phyloP scores from a whole-genome alignment of 2,888 invertebrate species.

The Drosophila subsilvestris region DNA sequence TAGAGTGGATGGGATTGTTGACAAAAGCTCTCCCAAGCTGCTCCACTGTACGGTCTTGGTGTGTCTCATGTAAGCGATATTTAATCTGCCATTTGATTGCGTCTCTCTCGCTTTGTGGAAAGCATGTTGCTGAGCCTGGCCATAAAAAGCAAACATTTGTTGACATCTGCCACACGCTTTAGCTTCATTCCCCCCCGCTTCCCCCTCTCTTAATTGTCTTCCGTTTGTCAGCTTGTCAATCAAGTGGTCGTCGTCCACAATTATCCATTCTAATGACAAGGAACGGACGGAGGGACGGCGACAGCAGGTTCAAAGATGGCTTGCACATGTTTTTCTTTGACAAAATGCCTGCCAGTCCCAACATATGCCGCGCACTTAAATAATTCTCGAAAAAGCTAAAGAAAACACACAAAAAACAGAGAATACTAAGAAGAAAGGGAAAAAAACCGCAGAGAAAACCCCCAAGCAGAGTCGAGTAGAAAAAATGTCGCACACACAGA shows the following conservation, averaged over 20 bases:
- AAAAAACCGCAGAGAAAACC: slow-evolving; percentile 17
- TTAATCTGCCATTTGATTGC: slow-evolving; percentile 62
- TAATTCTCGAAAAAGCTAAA: slow-evolving; percentile 37
- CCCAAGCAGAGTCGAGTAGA: slow-evolving; percentile 14
- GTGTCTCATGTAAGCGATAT: slow-evolving; percentile 49
- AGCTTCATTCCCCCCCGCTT: slow-evolving; percentile 5
- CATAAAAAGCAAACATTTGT: slow-evolving; percentile 67
- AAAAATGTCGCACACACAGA: slow-evolving; percentile 55
- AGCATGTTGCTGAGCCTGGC: slow-evolving; percentile 48
- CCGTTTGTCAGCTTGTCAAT: slow-evolving; percentile 52
- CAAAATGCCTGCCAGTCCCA: slow-evolving; percentile 59
- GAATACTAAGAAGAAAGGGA: slow-evolving; percentile 22
- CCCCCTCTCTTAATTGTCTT: slow-evolving; percentile 23
- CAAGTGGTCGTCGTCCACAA: slow-evolving; percentile 57
- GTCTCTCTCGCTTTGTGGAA: slow-evolving; percentile 22
- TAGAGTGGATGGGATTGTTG: not conserved
- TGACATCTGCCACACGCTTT: slow-evolving; percentile 76
- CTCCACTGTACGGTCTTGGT: slow-evolving; percentile 27
- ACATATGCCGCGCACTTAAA: slow-evolving; percentile 65
- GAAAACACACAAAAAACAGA: slow-evolving; percentile 15
- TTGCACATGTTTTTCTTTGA: slow-evolving; percentile 75
- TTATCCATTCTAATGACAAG: slow-evolving; percentile 79
- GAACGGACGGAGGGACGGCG: slow-evolving; percentile 24
- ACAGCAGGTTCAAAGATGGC: slow-evolving; percentile 59
- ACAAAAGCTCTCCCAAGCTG: not conserved